Evolutionary conservation across 2,113 vertebrate species (phyloP).

Genomic region (Pantherophis guttatus): DNA sequence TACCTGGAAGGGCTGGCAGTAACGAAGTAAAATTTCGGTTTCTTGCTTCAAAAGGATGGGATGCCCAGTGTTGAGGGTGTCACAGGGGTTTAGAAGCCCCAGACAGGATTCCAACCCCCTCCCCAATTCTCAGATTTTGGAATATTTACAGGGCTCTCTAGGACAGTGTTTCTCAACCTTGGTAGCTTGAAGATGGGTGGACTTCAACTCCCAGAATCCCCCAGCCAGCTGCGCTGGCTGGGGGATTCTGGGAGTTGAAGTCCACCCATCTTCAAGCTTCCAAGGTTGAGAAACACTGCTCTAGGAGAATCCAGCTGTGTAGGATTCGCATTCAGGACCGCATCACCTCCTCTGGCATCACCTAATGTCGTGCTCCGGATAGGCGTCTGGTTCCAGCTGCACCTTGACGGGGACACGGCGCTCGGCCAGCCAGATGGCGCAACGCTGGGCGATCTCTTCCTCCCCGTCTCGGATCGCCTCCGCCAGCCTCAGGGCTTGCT

Average conservation of each 20-base stretch:
- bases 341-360: slow-evolving; percentile 1
- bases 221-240: too few species aligned
- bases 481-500: slow-evolving; percentile 67
- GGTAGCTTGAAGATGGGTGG: too few species aligned
- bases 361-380: slow-evolving; percentile 64
- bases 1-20: neutral
- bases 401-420: slow-evolving; percentile 68
- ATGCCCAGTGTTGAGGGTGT: neutral
- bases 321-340: neutral
- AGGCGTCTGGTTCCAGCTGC: slow-evolving; percentile 59
- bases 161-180: too few species aligned
- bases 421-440: slow-evolving; percentile 68
- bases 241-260: too few species aligned
- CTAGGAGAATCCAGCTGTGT: too few species aligned
- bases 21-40: neutral
- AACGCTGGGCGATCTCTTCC: slow-evolving; percentile 59
- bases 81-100: neutral
- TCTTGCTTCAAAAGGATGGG: neutral
- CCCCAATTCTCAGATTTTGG: neutral
- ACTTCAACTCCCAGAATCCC: too few species aligned
- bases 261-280: too few species aligned
- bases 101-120: neutral
- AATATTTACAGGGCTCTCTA: neutral
- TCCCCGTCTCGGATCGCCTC: slow-evolving; percentile 76
- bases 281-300: too few species aligned